Conservation (phyloP, 2,888 invertebrate species). For the Spisula subtruncata region DNA sequence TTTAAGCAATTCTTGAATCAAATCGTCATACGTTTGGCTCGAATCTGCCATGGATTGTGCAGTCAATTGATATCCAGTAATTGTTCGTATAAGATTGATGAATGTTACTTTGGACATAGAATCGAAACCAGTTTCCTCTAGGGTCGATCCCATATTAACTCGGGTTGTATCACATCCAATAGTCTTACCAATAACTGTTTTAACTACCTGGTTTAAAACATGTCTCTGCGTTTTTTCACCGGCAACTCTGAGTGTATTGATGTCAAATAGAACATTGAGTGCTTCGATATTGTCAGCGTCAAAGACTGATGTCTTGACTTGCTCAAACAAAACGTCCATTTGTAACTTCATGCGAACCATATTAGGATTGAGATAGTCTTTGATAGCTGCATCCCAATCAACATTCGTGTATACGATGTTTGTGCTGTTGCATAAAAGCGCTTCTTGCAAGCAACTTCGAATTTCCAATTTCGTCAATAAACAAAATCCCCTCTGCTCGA, state of each 20-base stretch:
- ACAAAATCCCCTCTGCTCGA: constrained; percentile 44
- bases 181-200: no score
- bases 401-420: constrained; percentile 68
- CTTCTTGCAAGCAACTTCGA: constrained; percentile 65
- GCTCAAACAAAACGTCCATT: constrained; percentile 28
- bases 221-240: background rate
- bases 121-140: constrained; percentile 7
- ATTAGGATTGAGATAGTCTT: constrained; percentile 9
- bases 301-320: background rate
- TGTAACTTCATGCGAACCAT: constrained; percentile 24
- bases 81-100: background rate
- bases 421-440: constrained; percentile 66
- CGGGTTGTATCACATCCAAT: background rate
- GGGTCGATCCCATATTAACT: background rate
- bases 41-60: background rate
- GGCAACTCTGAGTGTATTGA: background rate
- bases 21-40: background rate
- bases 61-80: constrained; percentile 11
- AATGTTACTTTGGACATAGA: constrained; percentile 7
- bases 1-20: background rate
- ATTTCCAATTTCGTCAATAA: constrained; percentile 52
- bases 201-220: background rate
- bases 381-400: constrained; percentile 65
- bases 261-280: background rate
- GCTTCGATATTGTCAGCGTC: background rate